Percentiles rank a stretch among this genome's conserved stretches.
Evolutionary conservation across 2,888 invertebrate species (phyloP).

Genomic region (Philhelius pedissequus): DNA sequence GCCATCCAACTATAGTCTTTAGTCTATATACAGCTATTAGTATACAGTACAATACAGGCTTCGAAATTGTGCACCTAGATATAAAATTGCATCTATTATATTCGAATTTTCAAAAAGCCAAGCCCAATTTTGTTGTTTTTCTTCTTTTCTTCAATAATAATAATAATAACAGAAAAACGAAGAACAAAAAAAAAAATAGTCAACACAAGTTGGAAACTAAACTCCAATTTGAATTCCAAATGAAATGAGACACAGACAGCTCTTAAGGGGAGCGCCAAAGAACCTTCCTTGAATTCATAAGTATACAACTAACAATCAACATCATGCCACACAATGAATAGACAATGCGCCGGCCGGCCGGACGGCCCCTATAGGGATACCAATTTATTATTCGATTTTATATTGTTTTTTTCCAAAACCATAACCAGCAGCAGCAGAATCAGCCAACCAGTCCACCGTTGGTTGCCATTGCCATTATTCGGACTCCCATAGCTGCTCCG

Average conservation of each 20-base stretch:
- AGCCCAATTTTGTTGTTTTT: conserved; percentile 25
- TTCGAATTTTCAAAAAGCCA: conserved; percentile 23
- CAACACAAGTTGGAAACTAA: conserved; percentile 18
- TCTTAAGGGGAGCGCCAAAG: conserved; percentile 27
- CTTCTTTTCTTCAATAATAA: background rate
- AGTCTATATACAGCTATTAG: no score
- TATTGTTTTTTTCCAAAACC: conserved; percentile 23
- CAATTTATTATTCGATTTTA: conserved; percentile 40
- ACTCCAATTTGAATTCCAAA: conserved; percentile 56
- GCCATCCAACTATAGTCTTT: no score
- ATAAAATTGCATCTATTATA: conserved; percentile 7
- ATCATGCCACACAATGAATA: conserved; percentile 47
- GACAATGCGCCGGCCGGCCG: no score
- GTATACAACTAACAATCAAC: conserved; percentile 39
- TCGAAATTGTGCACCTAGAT: conserved; percentile 12
- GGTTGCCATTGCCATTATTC: background rate
- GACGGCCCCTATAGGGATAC: background rate
- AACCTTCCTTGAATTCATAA: conserved; percentile 44
- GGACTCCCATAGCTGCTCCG: background rate
- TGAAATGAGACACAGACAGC: conserved; percentile 35
- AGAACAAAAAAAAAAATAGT: background rate
- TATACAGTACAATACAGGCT: background rate
- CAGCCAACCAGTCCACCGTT: background rate
- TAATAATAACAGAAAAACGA: background rate
- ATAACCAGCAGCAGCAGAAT: background rate